Base-by-base conservation (phyloP, 2,797 vertebrate genomes). In the Spondyliosoma cantharus region DNA sequence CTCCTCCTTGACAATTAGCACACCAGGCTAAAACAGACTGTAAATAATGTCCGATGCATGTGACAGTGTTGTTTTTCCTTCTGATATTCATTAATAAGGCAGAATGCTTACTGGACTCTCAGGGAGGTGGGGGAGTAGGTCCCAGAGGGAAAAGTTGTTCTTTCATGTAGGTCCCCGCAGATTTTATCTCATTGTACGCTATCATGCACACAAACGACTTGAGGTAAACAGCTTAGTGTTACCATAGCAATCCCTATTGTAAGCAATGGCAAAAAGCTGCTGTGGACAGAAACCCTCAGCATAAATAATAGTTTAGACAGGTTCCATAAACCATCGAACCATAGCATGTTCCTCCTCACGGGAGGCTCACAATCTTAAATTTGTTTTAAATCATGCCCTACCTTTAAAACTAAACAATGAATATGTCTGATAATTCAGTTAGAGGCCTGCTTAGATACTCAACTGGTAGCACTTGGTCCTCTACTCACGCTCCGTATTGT, bases 181-280 rank as follows among this genome's bases (percentile, higher is more conserved):
- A 95, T 95, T 95, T 92, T 92, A 95, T 95, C 92, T 84, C 93
- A 87, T 92, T 88, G 93, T 93, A 93, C 76, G 92, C 94, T 92
- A 94, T 95, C 93, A 91, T 94, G 94, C 92, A 93, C 94, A 93
- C 93, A 93, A 94, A 93, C 82, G 90, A 92, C 90, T 93, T 91
- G 92, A 94, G 91, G 94, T 95, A 96, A 95, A 96, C 94, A 95
- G 86, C 88, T 89, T 90, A 84, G 84, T 53, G 95, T 95, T 94
- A 84, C 95, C 94, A 95, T 95, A 95, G 95, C 89, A 76, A 95
- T 95, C 81, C 78, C 91, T 88, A 93, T 90, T 93, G 94, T 94
- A 92, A 91, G 90, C 91, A 89, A 83, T 76, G 78, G 85, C 83
- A 86, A 85, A 85, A 89, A 91, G 83, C 89, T 78, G 83, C 87